These are phyloP conservation scores for Helarctos malayanus DNA, from an alignment of 2,797 vertebrate genomes.

Conservation along the genomic window DNA sequence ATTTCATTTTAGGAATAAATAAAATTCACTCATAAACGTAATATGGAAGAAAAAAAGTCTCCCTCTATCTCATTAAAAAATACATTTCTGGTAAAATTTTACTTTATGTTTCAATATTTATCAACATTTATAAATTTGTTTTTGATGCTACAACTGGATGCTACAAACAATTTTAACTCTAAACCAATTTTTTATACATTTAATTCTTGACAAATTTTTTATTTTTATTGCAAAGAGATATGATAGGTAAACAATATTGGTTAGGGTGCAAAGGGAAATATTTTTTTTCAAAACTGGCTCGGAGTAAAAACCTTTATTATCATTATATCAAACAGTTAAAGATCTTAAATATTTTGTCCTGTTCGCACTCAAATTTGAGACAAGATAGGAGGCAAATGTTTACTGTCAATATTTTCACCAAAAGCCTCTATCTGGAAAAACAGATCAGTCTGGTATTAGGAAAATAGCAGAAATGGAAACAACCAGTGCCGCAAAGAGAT, in stretches of 20 bases:
- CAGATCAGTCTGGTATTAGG: neutral
- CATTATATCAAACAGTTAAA: conserved; percentile 40
- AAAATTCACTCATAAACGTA: conserved; percentile 30
- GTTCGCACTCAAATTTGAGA: conserved; percentile 25
- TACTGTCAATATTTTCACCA: neutral
- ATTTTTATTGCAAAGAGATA: conserved; percentile 14
- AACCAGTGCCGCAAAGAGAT: neutral
- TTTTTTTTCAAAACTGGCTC: neutral
- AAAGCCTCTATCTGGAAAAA: neutral
- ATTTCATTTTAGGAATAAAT: conserved; percentile 25
- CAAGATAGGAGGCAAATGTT: neutral
- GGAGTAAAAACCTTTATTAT: conserved; percentile 44
- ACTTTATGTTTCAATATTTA: conserved; percentile 40
- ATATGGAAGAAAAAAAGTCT: neutral
- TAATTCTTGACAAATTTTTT: conserved; percentile 7
- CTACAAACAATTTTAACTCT: conserved; percentile 13
- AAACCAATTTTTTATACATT: neutral
- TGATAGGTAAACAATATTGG: neutral
- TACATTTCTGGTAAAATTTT: conserved; percentile 31
- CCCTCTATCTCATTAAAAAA: conserved; percentile 22
- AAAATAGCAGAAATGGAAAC: conserved; percentile 52
- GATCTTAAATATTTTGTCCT: neutral
- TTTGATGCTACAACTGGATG: neutral
- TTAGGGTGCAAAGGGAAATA: neutral
- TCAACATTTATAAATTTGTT: conserved; percentile 27